Evolutionary conservation across 2,113 vertebrate species (phyloP).

Genomic region (Erythrocercus mccallii): DNA sequence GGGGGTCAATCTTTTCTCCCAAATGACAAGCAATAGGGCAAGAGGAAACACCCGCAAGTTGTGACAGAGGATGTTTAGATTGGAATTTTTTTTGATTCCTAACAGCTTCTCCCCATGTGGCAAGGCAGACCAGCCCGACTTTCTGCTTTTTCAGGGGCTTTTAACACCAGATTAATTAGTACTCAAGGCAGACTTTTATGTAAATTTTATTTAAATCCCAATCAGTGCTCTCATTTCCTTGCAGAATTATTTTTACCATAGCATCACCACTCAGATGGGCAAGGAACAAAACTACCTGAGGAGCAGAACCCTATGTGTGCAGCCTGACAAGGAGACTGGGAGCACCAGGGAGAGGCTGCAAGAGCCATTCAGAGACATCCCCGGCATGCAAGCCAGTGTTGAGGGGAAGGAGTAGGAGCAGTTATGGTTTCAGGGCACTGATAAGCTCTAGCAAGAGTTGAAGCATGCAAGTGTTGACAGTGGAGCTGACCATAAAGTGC

Average conservation of each 20-base stretch:
- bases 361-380: not conserved
- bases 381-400: not conserved
- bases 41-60: not conserved
- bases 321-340: conserved; percentile 40
- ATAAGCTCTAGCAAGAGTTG: not conserved
- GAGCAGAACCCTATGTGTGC: conserved; percentile 30
- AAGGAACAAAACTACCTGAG: conserved; percentile 35
- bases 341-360: not conserved
- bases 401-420: not conserved
- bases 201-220: conserved; percentile 75
- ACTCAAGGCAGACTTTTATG: conserved; percentile 66
- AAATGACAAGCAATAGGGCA: not conserved
- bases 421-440: not conserved
- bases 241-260: conserved; percentile 68
- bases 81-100: not conserved
- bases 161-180: conserved; percentile 65
- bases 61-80: not conserved
- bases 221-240: conserved; percentile 67
- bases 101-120: not conserved
- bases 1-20: not conserved
- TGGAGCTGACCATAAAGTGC: not conserved
- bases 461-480: not conserved
- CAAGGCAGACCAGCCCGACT: not conserved
- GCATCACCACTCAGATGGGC: conserved; percentile 43
- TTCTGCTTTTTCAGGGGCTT: not conserved